Evolutionary conservation across 2,888 invertebrate genomes (phyloP), one percentile per base, ranked within the genome.

Genomic region (Lasioglossum pauxillum): DNA sequence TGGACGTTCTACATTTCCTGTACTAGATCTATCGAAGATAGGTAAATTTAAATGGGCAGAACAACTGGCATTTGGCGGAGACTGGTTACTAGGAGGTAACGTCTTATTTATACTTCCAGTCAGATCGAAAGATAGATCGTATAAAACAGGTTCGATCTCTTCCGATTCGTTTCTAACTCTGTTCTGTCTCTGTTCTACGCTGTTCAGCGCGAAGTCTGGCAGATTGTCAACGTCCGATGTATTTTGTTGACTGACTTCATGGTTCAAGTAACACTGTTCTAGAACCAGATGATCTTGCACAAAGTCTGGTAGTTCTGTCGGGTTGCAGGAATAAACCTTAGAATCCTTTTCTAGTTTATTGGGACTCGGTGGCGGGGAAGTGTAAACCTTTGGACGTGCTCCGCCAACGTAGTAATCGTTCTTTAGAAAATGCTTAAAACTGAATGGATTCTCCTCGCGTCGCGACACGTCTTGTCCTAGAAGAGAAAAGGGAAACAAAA

Each of bases 231-330:
- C 95, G 92, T 97, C 97, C 74, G 96, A 96, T 73, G 96, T 96
- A 91, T 96, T 95, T 95, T 89, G 89, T n/a, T 90, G 88, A 77
- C 74, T 87, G 31, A 90, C 87, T 75, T 92, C 91, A 27, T 92
- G 91, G 78, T 94, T 94, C 92, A 97, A 95, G 94, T 97, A 97
- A 87, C 97, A 97, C 92, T 98, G 97, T 93, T 98, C 98, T 64
- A 98, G 97, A 90, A 98, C 96, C 95, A 98, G 96, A 95, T 98
- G 98, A 95, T 98, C 98, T 94, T 98, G 98, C 78, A 98, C 98
- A 95, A 98, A 98, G 94, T 98, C 98, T 0, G 98, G 98, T 89
- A 98, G 94, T 14, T 97, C 97, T 3, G 97, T 97, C 90, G 97
- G 96, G 91, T 96, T 96, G 81, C 96, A 95, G 0, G 96, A 94